These are phyloP conservation scores for Monomorium pharaonis DNA, from an alignment of 1,140 invertebrate species.

Conservation along the genomic window DNA sequence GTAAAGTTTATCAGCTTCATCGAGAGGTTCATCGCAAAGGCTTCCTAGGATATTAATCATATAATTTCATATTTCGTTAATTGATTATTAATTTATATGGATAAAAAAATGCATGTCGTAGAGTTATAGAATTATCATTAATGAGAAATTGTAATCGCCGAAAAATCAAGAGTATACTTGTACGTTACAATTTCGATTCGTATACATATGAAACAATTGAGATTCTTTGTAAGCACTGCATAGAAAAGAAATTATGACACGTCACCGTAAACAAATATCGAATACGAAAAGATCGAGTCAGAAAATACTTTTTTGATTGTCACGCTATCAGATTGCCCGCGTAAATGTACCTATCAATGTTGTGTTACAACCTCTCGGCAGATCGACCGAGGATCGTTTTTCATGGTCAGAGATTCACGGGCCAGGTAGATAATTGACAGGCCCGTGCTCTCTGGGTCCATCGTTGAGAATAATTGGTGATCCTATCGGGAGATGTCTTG, in stretches of 20 bases:
- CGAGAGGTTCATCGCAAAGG: slow-evolving; percentile 23
- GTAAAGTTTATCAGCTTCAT: slow-evolving; percentile 47
- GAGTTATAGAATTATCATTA: not conserved
- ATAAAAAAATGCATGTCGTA: not conserved
- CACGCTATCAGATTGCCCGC: slow-evolving; percentile 32
- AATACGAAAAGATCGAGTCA: slow-evolving; percentile 14
- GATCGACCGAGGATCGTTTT: slow-evolving; percentile 66
- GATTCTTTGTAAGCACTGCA: not conserved
- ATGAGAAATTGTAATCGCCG: not conserved
- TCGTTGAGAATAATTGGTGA: slow-evolving; percentile 80
- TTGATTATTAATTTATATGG: not conserved
- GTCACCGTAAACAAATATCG: slow-evolving; percentile 12
- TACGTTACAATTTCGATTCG: not conserved
- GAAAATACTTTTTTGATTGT: not conserved
- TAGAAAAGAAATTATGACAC: not conserved
- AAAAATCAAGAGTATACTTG: not conserved
- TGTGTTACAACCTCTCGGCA: slow-evolving; percentile 38
- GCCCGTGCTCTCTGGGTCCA: slow-evolving; percentile 68
- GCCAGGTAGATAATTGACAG: slow-evolving; percentile 79
- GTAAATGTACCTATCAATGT: slow-evolving; percentile 66
- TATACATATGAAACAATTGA: not conserved
- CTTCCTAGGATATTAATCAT: not conserved
- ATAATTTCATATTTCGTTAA: not conserved
- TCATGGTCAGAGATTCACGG: slow-evolving; percentile 69
- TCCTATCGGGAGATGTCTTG: slow-evolving; percentile 75